Evolutionary conservation across 2,888 invertebrate genomes (phyloP), one percentile per base, ranked within the genome.

Genomic region (Galerucella pusilla): DNA sequence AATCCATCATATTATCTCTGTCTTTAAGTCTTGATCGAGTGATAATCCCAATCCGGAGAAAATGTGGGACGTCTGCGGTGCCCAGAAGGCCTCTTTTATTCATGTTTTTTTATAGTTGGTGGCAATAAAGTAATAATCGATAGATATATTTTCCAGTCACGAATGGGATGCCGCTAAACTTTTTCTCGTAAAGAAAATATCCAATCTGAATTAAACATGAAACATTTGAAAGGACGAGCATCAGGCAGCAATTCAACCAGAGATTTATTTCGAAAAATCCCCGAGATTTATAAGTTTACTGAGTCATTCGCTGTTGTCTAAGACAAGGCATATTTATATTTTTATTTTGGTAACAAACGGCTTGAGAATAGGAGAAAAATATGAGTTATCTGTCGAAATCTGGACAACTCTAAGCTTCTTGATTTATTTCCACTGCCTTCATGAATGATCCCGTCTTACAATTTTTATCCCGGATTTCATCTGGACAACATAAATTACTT

Each of bases 151-250:
- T 83, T 82, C 84, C 64, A 81, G 81, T 82, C 84, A 83, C 83
- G 84, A 74, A 77, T 74, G 52, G 75, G 75, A 73, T 77, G 73
- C 73, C 77, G 77, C 80, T 80, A 79, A 75, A 80, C 79, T 81
- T 82, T 81, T 80, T 68, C 80, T 81, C 81, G 81, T 83, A 84
- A 83, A 84, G 83, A 84, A 83, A 82, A 82, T 83, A 84, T 84
- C 80, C 83, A 81, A 81, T 82, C 83, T 86, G 86, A 86, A 86
- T 86, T 86, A 86, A 85, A 86, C 85, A 86, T 86, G 85, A 86
- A 85, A 85, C 83, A 82, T 84, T 84, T 80, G 80, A 80, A 80
- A 79, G 80, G 79, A 80, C 76, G 68, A 67, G 76, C 78, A 72
- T 66, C 72, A 74, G 78, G 73, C 82, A 78, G 77, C 82, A 81